Evolutionary conservation across 2,888 invertebrate genomes (phyloP).

Genomic region (Rhabditoides inermis): DNA sequence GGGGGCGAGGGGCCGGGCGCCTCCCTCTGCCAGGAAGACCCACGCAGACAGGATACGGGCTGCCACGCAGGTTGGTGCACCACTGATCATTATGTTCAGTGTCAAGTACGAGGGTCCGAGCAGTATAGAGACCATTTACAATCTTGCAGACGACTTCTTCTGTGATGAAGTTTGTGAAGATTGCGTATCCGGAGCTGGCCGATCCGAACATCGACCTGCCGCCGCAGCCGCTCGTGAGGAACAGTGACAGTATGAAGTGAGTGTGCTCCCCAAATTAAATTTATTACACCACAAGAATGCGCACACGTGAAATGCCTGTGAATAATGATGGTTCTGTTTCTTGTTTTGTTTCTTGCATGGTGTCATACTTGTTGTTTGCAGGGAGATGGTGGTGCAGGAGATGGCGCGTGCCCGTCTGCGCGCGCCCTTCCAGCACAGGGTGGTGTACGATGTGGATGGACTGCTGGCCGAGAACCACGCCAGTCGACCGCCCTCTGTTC

Average conservation of each 20-base stretch:
- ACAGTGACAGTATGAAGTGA: slow-evolving; percentile 9
- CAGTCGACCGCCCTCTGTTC: background rate
- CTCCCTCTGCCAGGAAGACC: no score
- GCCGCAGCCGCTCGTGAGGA: slow-evolving; percentile 13
- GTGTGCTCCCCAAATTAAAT: background rate
- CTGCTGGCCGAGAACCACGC: slow-evolving; percentile 42
- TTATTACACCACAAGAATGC: no score
- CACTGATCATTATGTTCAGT: no score
- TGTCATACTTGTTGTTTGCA: slow-evolving; percentile 9
- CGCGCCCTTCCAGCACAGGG: slow-evolving; percentile 60
- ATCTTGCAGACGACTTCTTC: slow-evolving; percentile 24
- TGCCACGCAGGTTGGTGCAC: no score
- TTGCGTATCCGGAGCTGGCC: slow-evolving; percentile 35
- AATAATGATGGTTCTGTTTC: no score
- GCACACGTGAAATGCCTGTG: no score
- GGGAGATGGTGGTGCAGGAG: slow-evolving; percentile 62
- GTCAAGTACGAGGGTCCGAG: no score
- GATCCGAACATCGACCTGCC: slow-evolving; percentile 18
- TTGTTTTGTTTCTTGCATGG: no score
- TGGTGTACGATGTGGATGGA: slow-evolving; percentile 67
- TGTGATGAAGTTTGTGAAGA: slow-evolving; percentile 34
- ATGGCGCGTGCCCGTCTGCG: slow-evolving; percentile 66
- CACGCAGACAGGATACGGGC: no score
- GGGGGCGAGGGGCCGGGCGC: no score
- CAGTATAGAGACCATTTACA: no score